These are phyloP conservation scores for Aeoliscus strigatus DNA, from an alignment of 2,797 vertebrate genomes.

Conservation along the genomic window DNA sequence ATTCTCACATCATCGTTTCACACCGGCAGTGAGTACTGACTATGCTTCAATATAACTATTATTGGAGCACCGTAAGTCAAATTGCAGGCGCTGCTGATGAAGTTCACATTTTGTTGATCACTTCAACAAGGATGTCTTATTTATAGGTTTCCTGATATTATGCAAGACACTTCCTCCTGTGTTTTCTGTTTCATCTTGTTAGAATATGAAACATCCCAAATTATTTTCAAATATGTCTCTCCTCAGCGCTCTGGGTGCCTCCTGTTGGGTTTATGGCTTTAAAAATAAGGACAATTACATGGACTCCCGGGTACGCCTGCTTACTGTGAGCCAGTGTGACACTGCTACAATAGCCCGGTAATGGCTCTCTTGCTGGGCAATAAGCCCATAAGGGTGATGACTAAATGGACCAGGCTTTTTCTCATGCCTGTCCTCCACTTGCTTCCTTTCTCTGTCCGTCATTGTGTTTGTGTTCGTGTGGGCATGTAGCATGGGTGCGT, in stretches of 20 bases:
- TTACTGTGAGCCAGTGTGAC: constrained; percentile 31
- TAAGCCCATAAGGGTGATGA: constrained; percentile 45
- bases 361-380: constrained; percentile 39
- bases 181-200: not conserved
- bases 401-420: constrained; percentile 36
- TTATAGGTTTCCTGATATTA: not conserved
- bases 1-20: too few relatives aligned
- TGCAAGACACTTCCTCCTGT: not conserved
- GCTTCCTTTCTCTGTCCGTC: constrained; percentile 1
- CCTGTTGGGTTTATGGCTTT: constrained; percentile 26
- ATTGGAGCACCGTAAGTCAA: too few relatives aligned
- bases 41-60: too few relatives aligned
- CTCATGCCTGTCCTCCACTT: constrained; percentile 4
- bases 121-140: not conserved
- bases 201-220: not conserved
- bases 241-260: constrained; percentile 10
- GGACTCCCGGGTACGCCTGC: constrained; percentile 12
- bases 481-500: not conserved
- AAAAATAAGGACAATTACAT: constrained; percentile 39
- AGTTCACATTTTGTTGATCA: too few relatives aligned
- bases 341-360: constrained; percentile 30
- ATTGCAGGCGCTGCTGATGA: too few relatives aligned
- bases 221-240: constrained; percentile 4
- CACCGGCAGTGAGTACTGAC: too few relatives aligned
- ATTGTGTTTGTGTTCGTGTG: constrained; percentile 4